These are phyloP conservation scores for Mastacembelus armatus DNA, from an alignment of 2,797 vertebrate genomes.

Conservation along the genomic window DNA sequence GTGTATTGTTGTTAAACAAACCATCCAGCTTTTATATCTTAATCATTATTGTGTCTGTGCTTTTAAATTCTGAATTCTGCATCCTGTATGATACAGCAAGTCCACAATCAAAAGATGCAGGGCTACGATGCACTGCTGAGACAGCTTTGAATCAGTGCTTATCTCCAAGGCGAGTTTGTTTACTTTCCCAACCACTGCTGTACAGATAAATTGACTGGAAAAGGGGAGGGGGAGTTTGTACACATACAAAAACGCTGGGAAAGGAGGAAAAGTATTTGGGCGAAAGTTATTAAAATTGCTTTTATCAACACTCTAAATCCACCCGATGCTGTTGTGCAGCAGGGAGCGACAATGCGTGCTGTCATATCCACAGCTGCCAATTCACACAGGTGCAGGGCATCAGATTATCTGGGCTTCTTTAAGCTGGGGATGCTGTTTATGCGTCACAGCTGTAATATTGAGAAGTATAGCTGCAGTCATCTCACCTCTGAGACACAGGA, in stretches of 20 bases:
- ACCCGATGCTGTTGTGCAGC: conserved; percentile 51
- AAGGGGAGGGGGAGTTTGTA: conserved; percentile 41
- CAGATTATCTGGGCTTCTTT: conserved; percentile 72
- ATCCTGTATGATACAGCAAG: conserved; percentile 32
- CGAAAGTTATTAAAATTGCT: conserved; percentile 71
- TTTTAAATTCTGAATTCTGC: conserved; percentile 32
- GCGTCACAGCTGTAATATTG: conserved; percentile 67
- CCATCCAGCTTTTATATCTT: conserved; percentile 35
- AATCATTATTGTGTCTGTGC: conserved; percentile 36
- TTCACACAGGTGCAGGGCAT: conserved; percentile 65
- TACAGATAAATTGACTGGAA: conserved; percentile 67
- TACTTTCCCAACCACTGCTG: conserved; percentile 56
- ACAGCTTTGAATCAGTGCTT: conserved; percentile 64
- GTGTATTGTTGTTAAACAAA: conserved; percentile 29
- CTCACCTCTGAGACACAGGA: conserved; percentile 49
- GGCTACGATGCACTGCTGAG: conserved; percentile 39
- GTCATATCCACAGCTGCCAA: conserved; percentile 60
- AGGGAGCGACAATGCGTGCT: conserved; percentile 36
- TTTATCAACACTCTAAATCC: conserved; percentile 73
- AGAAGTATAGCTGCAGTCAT: conserved; percentile 55
- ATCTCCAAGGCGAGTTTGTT: conserved; percentile 66
- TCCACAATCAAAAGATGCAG: conserved; percentile 56
- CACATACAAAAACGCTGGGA: conserved; percentile 30
- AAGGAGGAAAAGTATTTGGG: conserved; percentile 53
- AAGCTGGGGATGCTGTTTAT: conserved; percentile 63